These are phyloP conservation scores for Drosophila pruinosa DNA, from an alignment of 1,140 invertebrate genomes.

Conservation along the genomic window DNA sequence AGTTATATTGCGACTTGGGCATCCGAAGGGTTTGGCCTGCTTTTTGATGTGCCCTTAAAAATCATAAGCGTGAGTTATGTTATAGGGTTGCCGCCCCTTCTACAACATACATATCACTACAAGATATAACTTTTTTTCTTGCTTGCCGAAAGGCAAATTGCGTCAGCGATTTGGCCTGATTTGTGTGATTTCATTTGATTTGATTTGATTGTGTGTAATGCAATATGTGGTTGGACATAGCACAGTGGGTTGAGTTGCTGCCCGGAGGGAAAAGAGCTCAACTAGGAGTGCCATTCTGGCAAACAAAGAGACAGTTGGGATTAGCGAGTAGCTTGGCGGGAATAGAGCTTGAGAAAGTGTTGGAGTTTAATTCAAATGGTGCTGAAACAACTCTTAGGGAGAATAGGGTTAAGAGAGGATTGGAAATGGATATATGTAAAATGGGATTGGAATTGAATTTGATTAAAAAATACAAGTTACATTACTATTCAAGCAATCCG, in stretches of 20 bases:
- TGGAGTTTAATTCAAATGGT: not conserved
- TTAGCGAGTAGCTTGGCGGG: not conserved
- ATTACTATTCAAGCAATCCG: not conserved
- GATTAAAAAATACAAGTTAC: no score
- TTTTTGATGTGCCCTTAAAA: conserved; percentile 76
- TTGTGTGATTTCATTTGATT: conserved; percentile 68
- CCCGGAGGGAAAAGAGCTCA: not conserved
- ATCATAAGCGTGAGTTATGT: conserved; percentile 79
- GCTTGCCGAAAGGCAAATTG: conserved; percentile 54
- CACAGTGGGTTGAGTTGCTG: not conserved
- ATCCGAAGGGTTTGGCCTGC: conserved; percentile 41
- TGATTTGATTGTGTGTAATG: conserved; percentile 48
- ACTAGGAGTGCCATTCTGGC: conserved; percentile 33
- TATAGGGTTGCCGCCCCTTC: conserved; percentile 8
- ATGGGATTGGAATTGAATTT: no score
- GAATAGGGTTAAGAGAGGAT: not conserved
- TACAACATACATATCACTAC: not conserved
- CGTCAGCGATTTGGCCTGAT: conserved; percentile 69
- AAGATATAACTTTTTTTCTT: not conserved
- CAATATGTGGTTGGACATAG: conserved; percentile 12
- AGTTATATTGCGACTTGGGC: conserved; percentile 44
- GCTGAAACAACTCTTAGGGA: no score
- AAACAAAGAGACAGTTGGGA: not conserved
- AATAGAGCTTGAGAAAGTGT: not conserved
- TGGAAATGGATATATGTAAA: not conserved